Evolutionary conservation across 2,888 invertebrate species (phyloP).

Genomic region (Macroteleia sp.): DNA sequence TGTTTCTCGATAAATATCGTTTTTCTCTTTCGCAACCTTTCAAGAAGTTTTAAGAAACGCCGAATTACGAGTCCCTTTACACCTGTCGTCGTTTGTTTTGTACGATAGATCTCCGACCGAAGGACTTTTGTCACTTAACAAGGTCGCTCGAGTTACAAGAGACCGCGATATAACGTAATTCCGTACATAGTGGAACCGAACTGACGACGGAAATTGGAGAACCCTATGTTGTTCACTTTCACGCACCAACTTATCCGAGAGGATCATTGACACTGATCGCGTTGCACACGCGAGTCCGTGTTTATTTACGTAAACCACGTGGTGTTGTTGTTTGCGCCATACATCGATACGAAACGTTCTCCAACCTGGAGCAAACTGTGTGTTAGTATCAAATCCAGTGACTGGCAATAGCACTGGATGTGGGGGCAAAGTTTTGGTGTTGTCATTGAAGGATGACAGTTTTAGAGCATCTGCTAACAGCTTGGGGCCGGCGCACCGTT

Average conservation of each 20-base stretch:
- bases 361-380: background rate
- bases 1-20: background rate
- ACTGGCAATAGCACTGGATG: background rate
- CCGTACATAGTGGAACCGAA: background rate
- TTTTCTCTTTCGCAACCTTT: background rate
- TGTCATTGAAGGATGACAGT: background rate
- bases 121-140: conserved; percentile 11
- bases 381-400: background rate
- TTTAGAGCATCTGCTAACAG: background rate
- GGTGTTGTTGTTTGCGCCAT: background rate
- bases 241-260: background rate
- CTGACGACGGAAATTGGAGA: conserved; percentile 16
- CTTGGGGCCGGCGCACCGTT: background rate
- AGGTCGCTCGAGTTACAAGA: conserved; percentile 24
- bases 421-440: background rate
- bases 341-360: background rate
- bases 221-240: conserved; percentile 8
- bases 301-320: conserved; percentile 21
- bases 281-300: background rate
- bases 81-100: conserved; percentile 1
- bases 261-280: conserved; percentile 28
- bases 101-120: conserved; percentile 6
- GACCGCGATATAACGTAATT: conserved; percentile 16
- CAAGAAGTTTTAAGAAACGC: background rate
- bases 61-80: background rate